Conservation (phyloP, 2,113 vertebrate species). For the Macrotis lagotis region DNA sequence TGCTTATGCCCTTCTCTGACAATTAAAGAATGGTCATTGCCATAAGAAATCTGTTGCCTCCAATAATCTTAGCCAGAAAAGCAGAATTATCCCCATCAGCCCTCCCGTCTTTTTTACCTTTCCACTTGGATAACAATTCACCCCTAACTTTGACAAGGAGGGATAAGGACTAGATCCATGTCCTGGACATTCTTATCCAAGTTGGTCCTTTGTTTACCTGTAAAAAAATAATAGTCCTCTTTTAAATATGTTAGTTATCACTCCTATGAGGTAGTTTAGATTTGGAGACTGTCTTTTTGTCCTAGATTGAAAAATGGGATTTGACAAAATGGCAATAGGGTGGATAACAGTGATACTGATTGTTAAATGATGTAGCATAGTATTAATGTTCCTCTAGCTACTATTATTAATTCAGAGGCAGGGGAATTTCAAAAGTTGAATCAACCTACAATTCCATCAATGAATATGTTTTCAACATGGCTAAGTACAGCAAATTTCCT, state of each 20-base stretch:
- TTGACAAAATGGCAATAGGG: background rate
- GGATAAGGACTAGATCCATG: too few species aligned
- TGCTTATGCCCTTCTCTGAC: too few species aligned
- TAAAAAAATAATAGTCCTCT: background rate
- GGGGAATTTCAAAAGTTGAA: background rate
- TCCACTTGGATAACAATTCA: background rate
- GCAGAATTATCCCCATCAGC: background rate
- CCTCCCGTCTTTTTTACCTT: background rate
- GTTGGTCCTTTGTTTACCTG: background rate
- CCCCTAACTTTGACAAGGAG: background rate
- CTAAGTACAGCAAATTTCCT: background rate
- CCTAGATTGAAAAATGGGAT: background rate
- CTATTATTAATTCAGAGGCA: background rate
- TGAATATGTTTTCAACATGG: background rate
- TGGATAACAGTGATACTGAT: background rate
- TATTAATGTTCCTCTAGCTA: background rate
- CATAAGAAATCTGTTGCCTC: too few species aligned
- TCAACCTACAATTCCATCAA: background rate
- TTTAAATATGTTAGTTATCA: background rate
- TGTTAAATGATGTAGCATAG: background rate
- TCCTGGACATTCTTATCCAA: too few species aligned
- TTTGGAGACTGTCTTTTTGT: background rate
- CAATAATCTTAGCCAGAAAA: too few species aligned
- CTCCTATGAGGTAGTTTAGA: too few species aligned
- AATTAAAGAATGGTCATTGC: too few species aligned